Base-by-base conservation (phyloP, 2,797 vertebrate species). In the Leptodactylus fallax region DNA sequence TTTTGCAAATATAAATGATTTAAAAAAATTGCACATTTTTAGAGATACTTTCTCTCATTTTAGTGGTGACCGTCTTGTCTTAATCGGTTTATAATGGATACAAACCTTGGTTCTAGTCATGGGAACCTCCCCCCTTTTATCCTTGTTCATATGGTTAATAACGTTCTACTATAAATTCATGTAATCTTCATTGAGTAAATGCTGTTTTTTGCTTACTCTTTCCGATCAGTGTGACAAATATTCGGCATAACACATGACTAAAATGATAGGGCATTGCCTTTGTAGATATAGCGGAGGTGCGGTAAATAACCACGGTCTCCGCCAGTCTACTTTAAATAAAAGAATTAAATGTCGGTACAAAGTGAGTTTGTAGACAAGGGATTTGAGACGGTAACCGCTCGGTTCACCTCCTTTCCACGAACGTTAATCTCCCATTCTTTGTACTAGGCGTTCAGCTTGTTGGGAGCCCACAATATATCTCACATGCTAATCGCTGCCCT, bases 341-440 rank as follows among this genome's bases (percentile, higher is more conserved):
- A 47, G 78, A 61, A 63, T 76, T 17, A 85, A n/a, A 76, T 85
- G 71, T 47, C 55, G 47, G 53, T 71, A 80, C 85, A 58, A 67
- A 81, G 79, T 69, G 23, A 21, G 56, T 67, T 86, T 16, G 60
- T 45, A 79, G 23, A 55, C 61, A 47, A 47, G 25, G 63, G 82
- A 74, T 67, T 9, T 79, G 65, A 58, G 61, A n/a, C 12, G 21
- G 55, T 85, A 80, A 56, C 55, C 25, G 27, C 74, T 58, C 25
- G 21, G 77, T 81, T 85, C 69, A 77, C 83, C 83, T 80, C 16
- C 60, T 81, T 51, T 85, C 65, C 56, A 25, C 81, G 83, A 85
- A 19, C 21, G 19, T 81, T 88, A 88, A 88, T 88, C 79, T 81
- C 69, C 45, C 65, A 23, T 77, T 83, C 83, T 85, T 88, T 81